Evolutionary conservation across 2,888 invertebrate genomes (phyloP).

Genomic region (Blastobasis adustella): DNA sequence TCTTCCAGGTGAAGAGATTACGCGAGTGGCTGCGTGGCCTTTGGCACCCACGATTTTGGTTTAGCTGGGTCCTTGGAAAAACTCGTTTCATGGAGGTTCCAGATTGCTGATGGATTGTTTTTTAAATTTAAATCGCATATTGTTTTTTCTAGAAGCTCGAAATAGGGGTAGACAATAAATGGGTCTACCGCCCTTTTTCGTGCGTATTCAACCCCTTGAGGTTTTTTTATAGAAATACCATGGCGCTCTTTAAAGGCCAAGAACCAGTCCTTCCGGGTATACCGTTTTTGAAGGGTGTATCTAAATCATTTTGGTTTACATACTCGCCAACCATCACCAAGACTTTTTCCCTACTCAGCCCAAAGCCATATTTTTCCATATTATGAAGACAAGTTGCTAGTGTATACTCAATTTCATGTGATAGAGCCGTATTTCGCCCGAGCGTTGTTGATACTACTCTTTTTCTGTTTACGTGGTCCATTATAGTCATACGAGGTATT

Average conservation of each 20-base stretch:
- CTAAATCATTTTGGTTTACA: slow-evolving; percentile 3
- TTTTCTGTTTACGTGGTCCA: slow-evolving; percentile 9
- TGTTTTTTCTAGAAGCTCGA: slow-evolving; percentile 10
- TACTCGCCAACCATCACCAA: slow-evolving; percentile 5
- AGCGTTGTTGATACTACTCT: slow-evolving; percentile 6
- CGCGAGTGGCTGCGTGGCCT: slow-evolving; percentile 16
- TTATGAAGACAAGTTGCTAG: slow-evolving; percentile 5
- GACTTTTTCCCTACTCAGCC: slow-evolving; percentile 7
- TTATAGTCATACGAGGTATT: slow-evolving; percentile 10
- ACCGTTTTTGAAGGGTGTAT: slow-evolving; percentile 6
- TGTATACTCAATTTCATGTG: slow-evolving; percentile 6
- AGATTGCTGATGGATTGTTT: slow-evolving; percentile 13
- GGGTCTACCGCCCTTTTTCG: slow-evolving; percentile 14
- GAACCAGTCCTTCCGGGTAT: slow-evolving; percentile 13
- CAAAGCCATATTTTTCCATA: slow-evolving; percentile 14
- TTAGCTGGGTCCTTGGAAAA: slow-evolving; percentile 16
- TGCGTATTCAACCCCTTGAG: slow-evolving; percentile 12
- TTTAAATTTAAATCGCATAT: slow-evolving; percentile 6
- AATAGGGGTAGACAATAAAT: slow-evolving; percentile 11
- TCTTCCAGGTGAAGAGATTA: slow-evolving; percentile 12
- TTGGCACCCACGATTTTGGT: slow-evolving; percentile 18
- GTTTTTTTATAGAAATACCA: slow-evolving; percentile 13
- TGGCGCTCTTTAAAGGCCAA: slow-evolving; percentile 11
- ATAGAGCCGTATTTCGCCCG: slow-evolving; percentile 7
- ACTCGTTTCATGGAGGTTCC: slow-evolving; percentile 19